Evolutionary conservation across 2,113 vertebrate genomes (phyloP), one percentile per base, ranked within the genome.

Genomic region (Carollia perspicillata): DNA sequence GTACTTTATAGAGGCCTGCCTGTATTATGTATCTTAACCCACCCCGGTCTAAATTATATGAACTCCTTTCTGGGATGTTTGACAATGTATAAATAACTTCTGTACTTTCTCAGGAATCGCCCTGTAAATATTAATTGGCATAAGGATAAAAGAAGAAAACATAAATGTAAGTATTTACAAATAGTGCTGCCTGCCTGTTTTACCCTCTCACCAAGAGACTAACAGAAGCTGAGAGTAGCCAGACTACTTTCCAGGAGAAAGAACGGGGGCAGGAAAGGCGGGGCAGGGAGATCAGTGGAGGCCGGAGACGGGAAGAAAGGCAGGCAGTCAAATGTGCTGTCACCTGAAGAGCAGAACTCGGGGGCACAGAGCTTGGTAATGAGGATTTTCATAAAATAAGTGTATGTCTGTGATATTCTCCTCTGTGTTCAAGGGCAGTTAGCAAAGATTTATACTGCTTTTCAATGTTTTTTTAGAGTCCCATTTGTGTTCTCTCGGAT

Each of bases 161-260:
- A 74, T 72, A n/a, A 69, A 53, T 78, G 23, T 93, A 89, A 90
- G 26, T 85, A 78, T 63, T 93, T 93, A 89, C 40, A 78, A 44
- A 58, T 60, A 51, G 2, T 44, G 77, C 53, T 47, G 11, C 35
- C 40, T 49, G 4, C 40, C 75, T 11, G 60, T 37, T 93, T 71
- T 63, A 26, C 13, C 35, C 51, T 28, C 14, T 33, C 60, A 30
- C 2, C 11, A 72, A 18, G 28, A 65, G 6, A 89, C 18, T 81
- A 66, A 63, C 28, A 78, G 63, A 79, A 71, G 17, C 68, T 77
- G 8, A 84, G 84, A 78, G 23, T 4, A 63, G 4, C 13, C 30
- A 42, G 42, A 33, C 35, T 47, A 30, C 74, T 85, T 65, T 87
- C 44, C 42, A 47, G 23, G 37, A 80, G 75, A 90, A 85, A 55